Base-by-base conservation (phyloP, 2,888 invertebrate species). In the Agrenia bidenticulata region DNA sequence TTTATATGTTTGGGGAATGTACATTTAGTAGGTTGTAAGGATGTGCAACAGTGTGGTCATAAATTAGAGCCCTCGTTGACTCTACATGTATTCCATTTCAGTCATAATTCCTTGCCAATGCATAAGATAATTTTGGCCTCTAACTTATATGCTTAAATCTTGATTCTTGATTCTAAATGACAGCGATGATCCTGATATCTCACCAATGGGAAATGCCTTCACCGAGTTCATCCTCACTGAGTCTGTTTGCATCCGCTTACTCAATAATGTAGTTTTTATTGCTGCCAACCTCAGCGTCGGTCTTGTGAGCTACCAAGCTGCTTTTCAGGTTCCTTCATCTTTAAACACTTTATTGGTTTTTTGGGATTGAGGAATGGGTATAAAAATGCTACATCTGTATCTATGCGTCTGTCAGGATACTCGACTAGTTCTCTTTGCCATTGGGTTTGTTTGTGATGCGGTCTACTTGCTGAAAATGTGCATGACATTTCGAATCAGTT, bases 401-500 rank as follows among this genome's bases (percentile, higher is more conserved):
- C 39, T 39, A 39, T 15, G n/a, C 15, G 39, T 11, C 39, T 15
- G 5, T n/a, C 19, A 19, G 45, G n/a, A 45, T 45, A 45, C 15
- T 4, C 9, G 9, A 5, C 45, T 51, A 15, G n/a, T 21, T 7
- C 26, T 59, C 21, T 69, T 55, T 39, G 56, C 23, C 19, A 19
- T 66, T 13, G 69, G 63, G 1, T 69, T 57, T 50, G 5, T 57
- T 1, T 61, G 49, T 27, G 69, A 69, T 19, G 39, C 21, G 4
- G 27, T 69, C 39, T 69, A 62, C 32, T 32, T 59, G 26, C 17
- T 56, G 2, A 62, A 62, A 37, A 63, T 69, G 55, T 26, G 2
- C 15, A 13, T 69, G 1, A 57, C 64, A 19, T 69, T 69, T 50
- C 63, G 60, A 4, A 26, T 69, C 13, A 66, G 65, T 37, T 66